Evolutionary conservation across 2,888 invertebrate genomes (phyloP).

Genomic region (Harpalus rubripes): DNA sequence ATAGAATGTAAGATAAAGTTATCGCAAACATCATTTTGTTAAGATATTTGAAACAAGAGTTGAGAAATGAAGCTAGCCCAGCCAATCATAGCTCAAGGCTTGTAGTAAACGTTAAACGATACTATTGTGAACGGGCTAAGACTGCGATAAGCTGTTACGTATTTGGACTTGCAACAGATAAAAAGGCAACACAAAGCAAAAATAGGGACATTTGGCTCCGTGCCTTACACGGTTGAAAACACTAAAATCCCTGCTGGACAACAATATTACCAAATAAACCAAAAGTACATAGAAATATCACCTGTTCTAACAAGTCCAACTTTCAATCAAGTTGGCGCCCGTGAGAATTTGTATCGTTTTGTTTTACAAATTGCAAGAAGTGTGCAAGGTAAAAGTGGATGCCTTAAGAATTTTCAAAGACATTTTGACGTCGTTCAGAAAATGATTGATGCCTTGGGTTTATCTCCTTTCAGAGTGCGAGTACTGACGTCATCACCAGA

Average conservation of each 20-base stretch:
- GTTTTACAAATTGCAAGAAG: slow-evolving; percentile 41
- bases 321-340: slow-evolving; percentile 18
- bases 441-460: slow-evolving; percentile 31
- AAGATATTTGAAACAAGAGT: slow-evolving; percentile 1
- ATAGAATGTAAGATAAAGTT: not conserved
- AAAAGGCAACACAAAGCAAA: slow-evolving; percentile 52
- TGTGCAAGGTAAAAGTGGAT: slow-evolving; percentile 16
- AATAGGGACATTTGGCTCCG: slow-evolving; percentile 43
- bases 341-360: slow-evolving; percentile 43
- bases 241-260: slow-evolving; percentile 41
- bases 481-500: slow-evolving; percentile 28
- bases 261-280: slow-evolving; percentile 41
- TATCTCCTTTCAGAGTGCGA: slow-evolving; percentile 22
- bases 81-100: slow-evolving; percentile 9
- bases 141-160: slow-evolving; percentile 45
- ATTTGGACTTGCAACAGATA: slow-evolving; percentile 39
- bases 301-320: slow-evolving; percentile 23
- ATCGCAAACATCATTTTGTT: not conserved
- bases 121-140: slow-evolving; percentile 28
- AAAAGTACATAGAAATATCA: slow-evolving; percentile 13
- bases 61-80: not conserved
- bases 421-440: slow-evolving; percentile 42
- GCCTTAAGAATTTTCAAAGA: slow-evolving; percentile 30
- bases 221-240: slow-evolving; percentile 40
- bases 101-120: slow-evolving; percentile 16